Conservation (phyloP, 2,113 vertebrate species). For the Variabilichromis moorii region DNA sequence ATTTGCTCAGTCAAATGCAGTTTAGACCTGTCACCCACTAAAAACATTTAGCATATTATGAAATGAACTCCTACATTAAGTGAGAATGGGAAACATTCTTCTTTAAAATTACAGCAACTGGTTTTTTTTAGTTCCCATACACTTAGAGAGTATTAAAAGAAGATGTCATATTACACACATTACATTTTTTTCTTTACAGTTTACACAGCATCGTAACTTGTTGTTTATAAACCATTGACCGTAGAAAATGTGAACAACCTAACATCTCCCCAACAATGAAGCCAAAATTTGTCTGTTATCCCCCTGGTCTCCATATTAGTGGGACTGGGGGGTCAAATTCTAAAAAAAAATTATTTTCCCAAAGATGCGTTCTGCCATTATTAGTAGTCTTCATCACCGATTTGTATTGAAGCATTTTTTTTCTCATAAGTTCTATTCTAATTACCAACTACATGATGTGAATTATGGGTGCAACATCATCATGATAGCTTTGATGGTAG, state of each 20-base stretch:
- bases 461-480: not conserved
- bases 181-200: not conserved
- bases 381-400: not conserved
- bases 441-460: not conserved
- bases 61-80: not conserved
- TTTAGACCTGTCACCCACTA: not conserved
- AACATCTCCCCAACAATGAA: not conserved
- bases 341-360: rapidly evolving
- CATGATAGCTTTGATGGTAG: not conserved
- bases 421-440: not conserved
- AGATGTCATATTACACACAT: not conserved
- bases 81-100: not conserved
- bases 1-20: not conserved
- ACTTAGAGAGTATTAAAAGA: not conserved
- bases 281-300: not conserved
- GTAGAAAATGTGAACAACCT: not conserved
- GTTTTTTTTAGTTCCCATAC: not conserved
- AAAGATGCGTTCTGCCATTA: not conserved
- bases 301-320: not conserved
- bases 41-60: not conserved
- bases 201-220: not conserved
- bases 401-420: not conserved
- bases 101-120: not conserved
- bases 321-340: not conserved
- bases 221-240: not conserved